These are phyloP conservation scores for Lordiphosa clarofinis DNA, from an alignment of 1,140 invertebrate genomes.

Conservation along the genomic window DNA sequence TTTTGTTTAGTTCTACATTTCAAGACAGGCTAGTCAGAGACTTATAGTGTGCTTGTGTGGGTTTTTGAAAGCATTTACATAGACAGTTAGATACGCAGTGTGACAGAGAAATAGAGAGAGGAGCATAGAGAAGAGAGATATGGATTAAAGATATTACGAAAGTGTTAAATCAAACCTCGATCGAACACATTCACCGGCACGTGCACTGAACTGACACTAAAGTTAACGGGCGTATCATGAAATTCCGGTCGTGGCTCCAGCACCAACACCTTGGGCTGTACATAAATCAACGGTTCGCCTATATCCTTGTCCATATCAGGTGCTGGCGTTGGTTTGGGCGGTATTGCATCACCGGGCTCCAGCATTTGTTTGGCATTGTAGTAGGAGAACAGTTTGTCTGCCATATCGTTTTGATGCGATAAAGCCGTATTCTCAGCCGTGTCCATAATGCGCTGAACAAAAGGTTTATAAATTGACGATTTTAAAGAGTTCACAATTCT, in stretches of 20 bases:
- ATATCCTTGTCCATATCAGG: slow-evolving; percentile 81
- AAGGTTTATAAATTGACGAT: neutral
- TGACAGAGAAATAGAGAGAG: slow-evolving; percentile 22
- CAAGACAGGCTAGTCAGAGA: slow-evolving; percentile 35
- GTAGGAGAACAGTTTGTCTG: slow-evolving; percentile 85
- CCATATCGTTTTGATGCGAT: slow-evolving; percentile 82
- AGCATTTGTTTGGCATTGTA: slow-evolving; percentile 88
- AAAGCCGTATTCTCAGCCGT: slow-evolving; percentile 88
- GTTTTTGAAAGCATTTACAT: slow-evolving; percentile 33
- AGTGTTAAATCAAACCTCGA: slow-evolving; percentile 83
- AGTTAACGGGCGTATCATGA: slow-evolving; percentile 89
- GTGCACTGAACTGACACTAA: slow-evolving; percentile 92
- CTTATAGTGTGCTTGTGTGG: slow-evolving; percentile 32
- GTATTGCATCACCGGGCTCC: slow-evolving; percentile 80
- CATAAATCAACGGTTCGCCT: slow-evolving; percentile 81
- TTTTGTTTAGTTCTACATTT: slow-evolving; percentile 27
- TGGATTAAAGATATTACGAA: slow-evolving; percentile 23
- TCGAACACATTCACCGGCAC: slow-evolving; percentile 98
- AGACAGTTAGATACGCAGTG: slow-evolving; percentile 29
- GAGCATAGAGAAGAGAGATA: slow-evolving; percentile 41
- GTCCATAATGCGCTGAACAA: slow-evolving; percentile 87
- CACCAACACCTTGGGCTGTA: slow-evolving; percentile 81
- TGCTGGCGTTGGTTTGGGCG: slow-evolving; percentile 61
- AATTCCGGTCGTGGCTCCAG: slow-evolving; percentile 88
- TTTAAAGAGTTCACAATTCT: too few species aligned